A percentile compares a stretch with the other conserved stretches of the same genome.
These are phyloP conservation scores for Enhydra lutris DNA, from an alignment of 2,113 vertebrate genomes.

Conservation along the genomic window DNA sequence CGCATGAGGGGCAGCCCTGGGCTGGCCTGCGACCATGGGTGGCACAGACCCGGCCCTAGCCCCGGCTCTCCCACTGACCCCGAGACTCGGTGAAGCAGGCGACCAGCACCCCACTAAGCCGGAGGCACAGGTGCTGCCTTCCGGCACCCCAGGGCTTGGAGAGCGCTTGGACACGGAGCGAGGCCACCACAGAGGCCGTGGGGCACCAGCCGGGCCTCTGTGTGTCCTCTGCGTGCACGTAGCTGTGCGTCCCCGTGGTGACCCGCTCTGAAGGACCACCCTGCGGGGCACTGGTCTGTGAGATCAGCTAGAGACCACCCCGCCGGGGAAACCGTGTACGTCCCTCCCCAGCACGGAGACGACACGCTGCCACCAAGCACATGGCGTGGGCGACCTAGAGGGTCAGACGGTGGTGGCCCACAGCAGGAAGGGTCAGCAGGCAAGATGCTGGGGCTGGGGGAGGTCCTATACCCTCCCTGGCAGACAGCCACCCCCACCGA, in stretches of 20 bases:
- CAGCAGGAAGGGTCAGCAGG: not conserved
- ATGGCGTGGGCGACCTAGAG: rapidly evolving
- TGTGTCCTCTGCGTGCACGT: not conserved
- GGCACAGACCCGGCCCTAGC: not conserved
- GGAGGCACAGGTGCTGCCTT: not conserved
- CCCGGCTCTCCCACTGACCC: not conserved
- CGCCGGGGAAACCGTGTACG: not conserved
- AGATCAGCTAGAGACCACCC: not conserved
- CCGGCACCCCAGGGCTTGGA: not conserved
- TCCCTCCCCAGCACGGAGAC: not conserved
- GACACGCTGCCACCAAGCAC: not conserved
- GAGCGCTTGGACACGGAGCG: not conserved
- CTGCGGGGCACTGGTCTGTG: rapidly evolving
- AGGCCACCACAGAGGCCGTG: not conserved
- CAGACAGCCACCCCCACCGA: rapidly evolving
- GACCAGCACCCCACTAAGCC: too few species aligned
- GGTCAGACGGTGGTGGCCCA: not conserved
- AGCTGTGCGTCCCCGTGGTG: not conserved
- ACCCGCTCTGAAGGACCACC: not conserved
- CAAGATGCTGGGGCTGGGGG: not conserved
- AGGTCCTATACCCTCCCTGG: too few species aligned
- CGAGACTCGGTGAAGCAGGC: not conserved
- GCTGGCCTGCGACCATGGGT: too few species aligned
- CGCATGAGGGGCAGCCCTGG: not conserved
- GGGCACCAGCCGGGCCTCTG: not conserved